These are phyloP conservation scores for Phytoseiulus persimilis DNA, from an alignment of 2,888 invertebrate species.

Conservation along the genomic window DNA sequence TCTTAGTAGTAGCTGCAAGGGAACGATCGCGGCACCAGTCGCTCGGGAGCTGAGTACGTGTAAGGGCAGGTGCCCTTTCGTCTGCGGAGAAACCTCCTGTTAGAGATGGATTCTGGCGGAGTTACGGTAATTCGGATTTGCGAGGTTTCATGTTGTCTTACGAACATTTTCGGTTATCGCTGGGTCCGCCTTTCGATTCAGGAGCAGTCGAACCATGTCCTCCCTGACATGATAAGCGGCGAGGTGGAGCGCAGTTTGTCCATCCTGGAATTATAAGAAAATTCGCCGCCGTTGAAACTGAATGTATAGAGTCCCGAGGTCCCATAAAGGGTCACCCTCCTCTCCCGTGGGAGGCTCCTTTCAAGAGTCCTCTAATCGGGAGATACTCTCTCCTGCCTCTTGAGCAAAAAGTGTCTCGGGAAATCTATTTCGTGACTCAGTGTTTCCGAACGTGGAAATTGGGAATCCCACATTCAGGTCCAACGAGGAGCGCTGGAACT, in stretches of 20 bases:
- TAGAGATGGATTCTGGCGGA: not conserved
- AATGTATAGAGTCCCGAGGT: no score
- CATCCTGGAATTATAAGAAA: constrained; percentile 70
- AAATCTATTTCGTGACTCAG: no score
- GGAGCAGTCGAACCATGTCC: constrained; percentile 80
- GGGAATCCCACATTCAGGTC: no score
- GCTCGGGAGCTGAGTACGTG: constrained; percentile 89
- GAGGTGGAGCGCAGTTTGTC: constrained; percentile 87
- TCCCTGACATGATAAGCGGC: constrained; percentile 89
- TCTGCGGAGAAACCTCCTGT: constrained; percentile 55
- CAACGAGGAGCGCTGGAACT: no score
- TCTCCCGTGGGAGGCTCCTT: no score
- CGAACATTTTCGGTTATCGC: constrained; percentile 88
- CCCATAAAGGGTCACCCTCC: no score
- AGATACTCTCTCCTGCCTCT: no score
- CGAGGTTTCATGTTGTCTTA: constrained; percentile 44
- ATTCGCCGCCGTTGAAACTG: no score
- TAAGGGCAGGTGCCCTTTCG: constrained; percentile 82
- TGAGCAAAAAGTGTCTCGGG: no score
- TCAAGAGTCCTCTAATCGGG: no score
- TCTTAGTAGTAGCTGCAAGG: constrained; percentile 74
- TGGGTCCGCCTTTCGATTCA: constrained; percentile 81
- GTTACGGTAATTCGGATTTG: not conserved
- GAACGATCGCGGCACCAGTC: constrained; percentile 81
- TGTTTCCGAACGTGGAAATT: no score